phyloP scores from a whole-genome alignment of 35 echinoderm and acorn worm species.

The Ophiothrix spiculata region DNA sequence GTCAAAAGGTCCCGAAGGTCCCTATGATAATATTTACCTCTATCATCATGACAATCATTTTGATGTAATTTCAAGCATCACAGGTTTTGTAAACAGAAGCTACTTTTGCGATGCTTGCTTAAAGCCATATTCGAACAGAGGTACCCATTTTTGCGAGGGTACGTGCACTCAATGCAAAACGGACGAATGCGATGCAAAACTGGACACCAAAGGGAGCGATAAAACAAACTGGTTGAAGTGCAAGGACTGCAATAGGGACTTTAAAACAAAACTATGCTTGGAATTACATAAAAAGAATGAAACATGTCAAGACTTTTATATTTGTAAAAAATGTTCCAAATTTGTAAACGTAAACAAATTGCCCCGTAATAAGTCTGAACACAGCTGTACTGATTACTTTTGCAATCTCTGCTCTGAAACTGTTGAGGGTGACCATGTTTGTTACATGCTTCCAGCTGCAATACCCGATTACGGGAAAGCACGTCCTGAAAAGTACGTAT shows the following conservation, averaged over 20 bases:
- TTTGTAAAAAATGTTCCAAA: not conserved
- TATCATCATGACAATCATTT: not conserved
- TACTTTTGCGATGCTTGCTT: constrained; percentile 33
- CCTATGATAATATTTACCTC: too few relatives aligned
- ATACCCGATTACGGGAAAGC: not conserved
- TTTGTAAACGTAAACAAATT: not conserved
- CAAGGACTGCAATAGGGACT: not conserved
- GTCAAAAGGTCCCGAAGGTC: not conserved
- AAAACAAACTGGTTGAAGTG: too few relatives aligned
- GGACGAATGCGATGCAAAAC: too few relatives aligned
- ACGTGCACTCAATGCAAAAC: not conserved
- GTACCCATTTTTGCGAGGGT: constrained; percentile 5
- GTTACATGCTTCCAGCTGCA: not conserved
- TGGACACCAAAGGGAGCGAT: too few relatives aligned
- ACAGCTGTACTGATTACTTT: not conserved
- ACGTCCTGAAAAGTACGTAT: not conserved
- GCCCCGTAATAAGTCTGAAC: not conserved
- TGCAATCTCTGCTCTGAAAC: not conserved
- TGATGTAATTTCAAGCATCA: constrained; percentile 31
- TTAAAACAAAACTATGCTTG: not conserved
- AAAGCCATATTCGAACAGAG: not conserved
- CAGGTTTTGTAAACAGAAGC: not conserved
- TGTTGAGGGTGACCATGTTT: not conserved
- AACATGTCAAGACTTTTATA: not conserved
- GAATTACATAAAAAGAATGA: not conserved